Evolutionary conservation across 2,888 invertebrate genomes (phyloP), one percentile per base, ranked within the genome.

Genomic region (Buathra laborator): DNA sequence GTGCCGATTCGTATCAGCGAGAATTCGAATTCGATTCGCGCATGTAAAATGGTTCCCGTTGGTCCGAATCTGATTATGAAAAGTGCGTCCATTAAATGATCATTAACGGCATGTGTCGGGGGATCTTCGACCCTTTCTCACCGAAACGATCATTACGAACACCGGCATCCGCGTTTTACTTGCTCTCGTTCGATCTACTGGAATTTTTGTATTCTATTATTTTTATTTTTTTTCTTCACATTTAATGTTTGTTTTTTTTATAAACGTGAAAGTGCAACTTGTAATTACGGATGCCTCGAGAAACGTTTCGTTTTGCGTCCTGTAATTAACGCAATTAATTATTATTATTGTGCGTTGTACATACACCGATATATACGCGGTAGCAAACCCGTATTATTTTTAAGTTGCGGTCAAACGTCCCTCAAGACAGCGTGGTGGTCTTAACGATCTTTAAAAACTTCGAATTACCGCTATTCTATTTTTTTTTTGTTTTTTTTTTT

Each of bases 391-490:
- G 37, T 67, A 70, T 81, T 81, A 75, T 81, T 81, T 75, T 64
- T 44, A 51, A 37, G 19, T 72, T 70, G 66, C 64, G 70, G n/a
- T 76, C 44, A 14, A 43, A 62, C 19, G 66, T 56, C 56, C 37
- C 2, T 56, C 16, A 44, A 32, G n/a, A 16, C 24, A 14, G 29
- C 10, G 16, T 29, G 24, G 24, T 53, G 51, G 14, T 56, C 56
- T 81, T 84, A 81, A 81, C 51, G 78, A 84, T 84, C 81, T 37
- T 19, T 56, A 19, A 81, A 81, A 75, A 48, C 66, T 64, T 76
- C 71, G 66, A 72, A 84, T 70, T 64, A 66, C 66, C 74, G 56
- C 62, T 74, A 79, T 44, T 10, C 19, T 46, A 56, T 51, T 14
- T 37, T 48, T 64, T 71, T 78, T 59, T 59, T 24, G 2, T 24